phyloP scores from a whole-genome alignment of 2,888 invertebrate species.

The Pocota personata region DNA sequence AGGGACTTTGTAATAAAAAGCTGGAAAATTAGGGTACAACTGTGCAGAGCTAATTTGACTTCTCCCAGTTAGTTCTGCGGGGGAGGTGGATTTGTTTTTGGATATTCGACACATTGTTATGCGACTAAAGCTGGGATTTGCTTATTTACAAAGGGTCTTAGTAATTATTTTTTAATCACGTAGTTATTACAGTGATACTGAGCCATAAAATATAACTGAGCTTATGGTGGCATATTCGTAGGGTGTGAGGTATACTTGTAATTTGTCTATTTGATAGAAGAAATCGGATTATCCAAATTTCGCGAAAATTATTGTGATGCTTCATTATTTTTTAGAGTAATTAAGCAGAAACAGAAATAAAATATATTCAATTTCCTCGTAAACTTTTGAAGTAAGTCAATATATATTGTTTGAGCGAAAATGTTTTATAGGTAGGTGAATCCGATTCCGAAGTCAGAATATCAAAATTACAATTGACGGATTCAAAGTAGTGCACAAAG shows the following conservation, averaged over 20 bases:
- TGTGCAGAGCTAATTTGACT: conserved; percentile 33
- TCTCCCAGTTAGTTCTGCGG: neutral
- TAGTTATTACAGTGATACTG: neutral
- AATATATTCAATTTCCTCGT: no score
- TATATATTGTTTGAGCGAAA: no score
- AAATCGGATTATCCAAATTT: no score
- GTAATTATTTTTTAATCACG: conserved; percentile 24
- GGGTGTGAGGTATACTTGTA: neutral
- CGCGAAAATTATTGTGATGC: no score
- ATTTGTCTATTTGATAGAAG: no score
- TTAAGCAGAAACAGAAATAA: no score
- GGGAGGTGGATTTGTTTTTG: conserved; percentile 1
- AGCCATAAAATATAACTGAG: neutral
- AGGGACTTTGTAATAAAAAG: conserved; percentile 26
- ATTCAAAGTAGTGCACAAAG: no score
- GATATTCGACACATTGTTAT: conserved; percentile 15
- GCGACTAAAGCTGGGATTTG: conserved; percentile 5
- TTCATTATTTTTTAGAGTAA: no score
- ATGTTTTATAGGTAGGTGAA: no score
- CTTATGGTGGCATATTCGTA: neutral
- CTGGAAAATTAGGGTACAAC: conserved; percentile 32
- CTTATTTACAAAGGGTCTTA: neutral
- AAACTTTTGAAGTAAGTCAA: no score
- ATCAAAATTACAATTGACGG: no score
- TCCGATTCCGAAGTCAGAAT: no score